A percentile compares a stretch with the other conserved stretches of the same genome.
Evolutionary conservation across 1,140 invertebrate species (phyloP).

Genomic region (Chironomus tepperi): DNA sequence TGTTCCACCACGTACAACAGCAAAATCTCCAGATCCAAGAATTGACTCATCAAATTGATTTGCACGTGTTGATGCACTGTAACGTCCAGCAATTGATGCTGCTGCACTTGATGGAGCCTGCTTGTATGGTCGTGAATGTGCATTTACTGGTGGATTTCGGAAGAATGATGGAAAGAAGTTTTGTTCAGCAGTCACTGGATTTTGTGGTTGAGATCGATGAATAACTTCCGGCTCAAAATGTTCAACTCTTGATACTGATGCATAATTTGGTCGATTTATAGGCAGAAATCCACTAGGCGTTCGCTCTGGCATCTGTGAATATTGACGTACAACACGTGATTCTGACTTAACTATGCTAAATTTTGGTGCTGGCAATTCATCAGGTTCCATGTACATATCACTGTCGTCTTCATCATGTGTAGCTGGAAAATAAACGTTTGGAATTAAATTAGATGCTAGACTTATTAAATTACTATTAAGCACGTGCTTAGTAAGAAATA

Average conservation of each 20-base stretch:
- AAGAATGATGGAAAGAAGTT: slow-evolving; percentile 19
- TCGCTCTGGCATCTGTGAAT: background rate
- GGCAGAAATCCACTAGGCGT: background rate
- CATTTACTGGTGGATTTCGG: background rate
- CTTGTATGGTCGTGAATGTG: background rate
- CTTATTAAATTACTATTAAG: background rate
- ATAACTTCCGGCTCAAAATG: background rate
- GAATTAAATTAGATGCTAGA: background rate
- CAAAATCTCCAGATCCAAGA: slow-evolving; percentile 11
- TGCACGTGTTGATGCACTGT: background rate
- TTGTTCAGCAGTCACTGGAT: background rate
- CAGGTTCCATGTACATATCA: slow-evolving; percentile 17
- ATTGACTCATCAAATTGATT: slow-evolving; percentile 16
- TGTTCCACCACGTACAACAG: slow-evolving; percentile 36
- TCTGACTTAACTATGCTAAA: background rate
- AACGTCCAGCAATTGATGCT: background rate
- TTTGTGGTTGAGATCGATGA: background rate
- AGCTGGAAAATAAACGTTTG: background rate
- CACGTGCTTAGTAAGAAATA: background rate
- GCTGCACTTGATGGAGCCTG: background rate
- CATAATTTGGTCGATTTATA: background rate
- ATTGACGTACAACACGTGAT: background rate
- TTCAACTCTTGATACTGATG: background rate
- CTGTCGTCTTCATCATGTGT: background rate
- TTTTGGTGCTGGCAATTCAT: background rate